Evolutionary conservation across 2,888 invertebrate genomes (phyloP).

Genomic region (Callosobruchus maculatus): DNA sequence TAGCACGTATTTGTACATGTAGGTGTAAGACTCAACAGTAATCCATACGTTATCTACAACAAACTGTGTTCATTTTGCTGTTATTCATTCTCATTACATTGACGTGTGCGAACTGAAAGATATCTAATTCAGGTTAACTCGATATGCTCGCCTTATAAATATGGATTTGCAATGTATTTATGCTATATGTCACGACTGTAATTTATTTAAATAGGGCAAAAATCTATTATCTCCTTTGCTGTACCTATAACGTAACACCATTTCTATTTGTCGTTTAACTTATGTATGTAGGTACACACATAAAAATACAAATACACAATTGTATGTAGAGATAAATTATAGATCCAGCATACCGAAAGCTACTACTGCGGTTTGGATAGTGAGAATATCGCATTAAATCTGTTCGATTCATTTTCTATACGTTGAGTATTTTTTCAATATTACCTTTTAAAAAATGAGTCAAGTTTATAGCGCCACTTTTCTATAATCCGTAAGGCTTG

Average conservation of each 20-base stretch:
- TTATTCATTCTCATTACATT: conserved; percentile 5
- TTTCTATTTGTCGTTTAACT: not conserved
- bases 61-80: not conserved
- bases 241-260: not conserved
- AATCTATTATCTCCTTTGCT: conserved; percentile 16
- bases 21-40: not conserved
- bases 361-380: not conserved
- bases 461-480: too few species aligned
- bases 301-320: not conserved
- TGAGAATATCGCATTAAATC: not conserved
- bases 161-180: conserved; percentile 19
- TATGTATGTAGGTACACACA: not conserved
- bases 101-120: conserved; percentile 10
- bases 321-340: not conserved
- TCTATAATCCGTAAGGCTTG: too few species aligned
- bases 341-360: not conserved
- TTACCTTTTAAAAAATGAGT: too few species aligned
- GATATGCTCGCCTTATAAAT: conserved; percentile 26
- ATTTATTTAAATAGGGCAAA: conserved; percentile 26
- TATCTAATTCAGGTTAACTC: conserved; percentile 27
- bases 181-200: conserved; percentile 6
- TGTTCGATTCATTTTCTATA: too few species aligned
- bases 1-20: not conserved
- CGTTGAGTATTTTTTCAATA: too few species aligned
- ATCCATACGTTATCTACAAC: too few species aligned